Percentiles rank a stretch among this genome's conserved stretches.
phyloP scores from a whole-genome alignment of 2,113 vertebrate genomes.

The Acanthisitta chloris region DNA sequence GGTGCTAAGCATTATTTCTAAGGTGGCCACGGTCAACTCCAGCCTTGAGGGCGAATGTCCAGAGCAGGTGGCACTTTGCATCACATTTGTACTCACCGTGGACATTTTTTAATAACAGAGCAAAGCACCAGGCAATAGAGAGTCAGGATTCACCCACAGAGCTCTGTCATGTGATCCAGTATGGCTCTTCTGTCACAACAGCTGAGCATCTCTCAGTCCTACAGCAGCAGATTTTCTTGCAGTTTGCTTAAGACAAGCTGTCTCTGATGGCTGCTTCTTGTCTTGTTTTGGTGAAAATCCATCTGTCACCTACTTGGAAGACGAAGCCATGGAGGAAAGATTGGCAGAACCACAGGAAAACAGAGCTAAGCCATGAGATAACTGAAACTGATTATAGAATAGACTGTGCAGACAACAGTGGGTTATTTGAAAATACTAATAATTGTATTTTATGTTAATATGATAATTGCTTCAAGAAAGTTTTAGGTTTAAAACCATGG shows the following conservation, averaged over 20 bases:
- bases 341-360: neutral
- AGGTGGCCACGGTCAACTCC: neutral
- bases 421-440: neutral
- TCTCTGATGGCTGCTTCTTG: conserved; percentile 15
- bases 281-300: conserved; percentile 38
- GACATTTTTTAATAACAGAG: neutral
- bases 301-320: neutral
- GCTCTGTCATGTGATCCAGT: neutral
- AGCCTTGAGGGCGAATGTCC: neutral
- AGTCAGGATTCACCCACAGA: neutral
- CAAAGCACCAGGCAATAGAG: neutral
- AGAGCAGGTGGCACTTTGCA: neutral
- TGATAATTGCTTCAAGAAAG: neutral
- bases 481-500: neutral
- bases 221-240: neutral
- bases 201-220: neutral
- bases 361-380: neutral
- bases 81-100: neutral
- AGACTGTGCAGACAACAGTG: neutral
- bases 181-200: neutral
- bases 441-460: neutral
- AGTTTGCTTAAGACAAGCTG: conserved; percentile 22
- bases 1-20: neutral
- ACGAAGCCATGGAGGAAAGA: neutral
- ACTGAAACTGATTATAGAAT: neutral